A percentile compares a stretch with the other conserved stretches of the same genome.
These are phyloP conservation scores for Eptesicus fuscus DNA, from an alignment of 2,113 vertebrate species.

Conservation along the genomic window DNA sequence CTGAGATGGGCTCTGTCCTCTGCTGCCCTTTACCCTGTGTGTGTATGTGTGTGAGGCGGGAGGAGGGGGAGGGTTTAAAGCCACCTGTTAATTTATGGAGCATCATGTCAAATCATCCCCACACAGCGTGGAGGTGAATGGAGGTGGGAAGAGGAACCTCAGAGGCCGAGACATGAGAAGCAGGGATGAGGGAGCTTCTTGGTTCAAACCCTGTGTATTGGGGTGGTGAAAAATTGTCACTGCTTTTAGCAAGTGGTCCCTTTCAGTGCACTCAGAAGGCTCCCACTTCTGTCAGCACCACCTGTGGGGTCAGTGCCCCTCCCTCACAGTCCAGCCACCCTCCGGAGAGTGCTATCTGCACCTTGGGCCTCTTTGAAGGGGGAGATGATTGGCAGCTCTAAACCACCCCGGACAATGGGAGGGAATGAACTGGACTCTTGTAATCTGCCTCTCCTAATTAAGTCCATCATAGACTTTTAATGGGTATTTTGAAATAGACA, in stretches of 20 bases:
- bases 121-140: background rate
- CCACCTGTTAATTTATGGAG: background rate
- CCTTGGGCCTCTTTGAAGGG: conserved; percentile 51
- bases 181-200: background rate
- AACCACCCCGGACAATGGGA: conserved; percentile 63
- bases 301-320: conserved; percentile 28
- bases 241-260: conserved; percentile 64
- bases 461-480: conserved; percentile 58
- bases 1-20: background rate
- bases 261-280: conserved; percentile 68
- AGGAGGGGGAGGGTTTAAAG: too few species aligned
- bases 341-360: conserved; percentile 52
- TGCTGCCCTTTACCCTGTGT: background rate
- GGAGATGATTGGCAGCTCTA: conserved; percentile 62
- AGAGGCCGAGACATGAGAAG: conserved; percentile 36
- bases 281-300: conserved; percentile 68
- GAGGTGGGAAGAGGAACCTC: background rate
- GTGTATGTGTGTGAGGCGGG: background rate
- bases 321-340: background rate
- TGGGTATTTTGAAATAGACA: conserved; percentile 62
- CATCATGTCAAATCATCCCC: background rate
- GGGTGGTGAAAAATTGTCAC: conserved; percentile 13
- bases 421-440: conserved; percentile 64
- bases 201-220: background rate
- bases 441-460: conserved; percentile 73